These are phyloP conservation scores for Agapornis roseicollis DNA, from an alignment of 2,113 vertebrate species.

Conservation along the genomic window DNA sequence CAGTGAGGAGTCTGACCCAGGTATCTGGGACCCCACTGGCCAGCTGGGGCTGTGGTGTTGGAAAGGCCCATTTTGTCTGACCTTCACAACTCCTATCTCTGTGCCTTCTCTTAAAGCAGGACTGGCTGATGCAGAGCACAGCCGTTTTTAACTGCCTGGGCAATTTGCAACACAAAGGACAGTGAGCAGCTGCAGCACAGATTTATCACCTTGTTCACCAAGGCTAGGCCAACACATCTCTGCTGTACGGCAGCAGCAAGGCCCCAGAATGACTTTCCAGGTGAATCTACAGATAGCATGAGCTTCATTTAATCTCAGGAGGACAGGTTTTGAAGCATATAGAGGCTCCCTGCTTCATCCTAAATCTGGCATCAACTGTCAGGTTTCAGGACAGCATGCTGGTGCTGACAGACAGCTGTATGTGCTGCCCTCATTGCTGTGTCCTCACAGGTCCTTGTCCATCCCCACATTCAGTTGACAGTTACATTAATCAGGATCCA, in stretches of 20 bases:
- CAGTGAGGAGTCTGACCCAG: neutral
- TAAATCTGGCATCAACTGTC: neutral
- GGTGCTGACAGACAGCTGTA: neutral
- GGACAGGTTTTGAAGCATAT: neutral
- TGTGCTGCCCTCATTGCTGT: neutral
- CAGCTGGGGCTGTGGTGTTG: neutral
- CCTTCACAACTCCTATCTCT: neutral
- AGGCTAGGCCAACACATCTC: neutral
- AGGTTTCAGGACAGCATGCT: neutral
- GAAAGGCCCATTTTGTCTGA: neutral
- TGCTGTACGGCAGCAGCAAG: accelerated
- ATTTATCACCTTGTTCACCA: neutral
- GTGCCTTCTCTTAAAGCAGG: neutral
- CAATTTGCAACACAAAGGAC: neutral
- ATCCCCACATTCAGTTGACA: neutral
- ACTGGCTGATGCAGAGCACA: neutral
- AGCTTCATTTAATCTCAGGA: neutral
- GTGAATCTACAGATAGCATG: neutral
- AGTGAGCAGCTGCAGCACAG: neutral
- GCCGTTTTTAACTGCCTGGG: neutral
- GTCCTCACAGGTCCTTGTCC: neutral
- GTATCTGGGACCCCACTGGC: neutral
- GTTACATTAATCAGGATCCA: neutral
- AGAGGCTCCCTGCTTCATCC: neutral
- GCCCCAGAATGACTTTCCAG: neutral